A percentile compares a stretch with the other conserved stretches of the same genome.
phyloP scores from a whole-genome alignment of 1,140 invertebrate genomes.

The Drosophila orena region DNA sequence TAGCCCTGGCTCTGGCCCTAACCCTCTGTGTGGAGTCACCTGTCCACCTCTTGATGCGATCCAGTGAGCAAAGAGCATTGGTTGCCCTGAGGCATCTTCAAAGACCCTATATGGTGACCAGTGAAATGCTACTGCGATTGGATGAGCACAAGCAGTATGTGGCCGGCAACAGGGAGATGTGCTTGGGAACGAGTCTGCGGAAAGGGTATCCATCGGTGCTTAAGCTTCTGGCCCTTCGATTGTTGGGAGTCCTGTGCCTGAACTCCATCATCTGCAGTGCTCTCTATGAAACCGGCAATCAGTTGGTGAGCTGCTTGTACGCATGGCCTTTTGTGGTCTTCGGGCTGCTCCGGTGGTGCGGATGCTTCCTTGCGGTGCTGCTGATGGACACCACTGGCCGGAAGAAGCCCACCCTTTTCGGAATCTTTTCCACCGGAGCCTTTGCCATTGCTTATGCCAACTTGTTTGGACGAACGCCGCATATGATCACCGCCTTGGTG shows the following conservation, averaged over 20 bases:
- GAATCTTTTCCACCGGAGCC: conserved; percentile 52
- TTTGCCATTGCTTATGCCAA: conserved; percentile 63
- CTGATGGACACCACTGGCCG: conserved; percentile 66
- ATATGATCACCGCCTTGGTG: conserved; percentile 50
- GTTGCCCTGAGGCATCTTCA: conserved; percentile 64
- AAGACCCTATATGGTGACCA: conserved; percentile 66
- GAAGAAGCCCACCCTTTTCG: conserved; percentile 63
- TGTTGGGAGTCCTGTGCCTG: conserved; percentile 50
- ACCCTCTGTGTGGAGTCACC: conserved; percentile 70
- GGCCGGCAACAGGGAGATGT: conserved; percentile 42
- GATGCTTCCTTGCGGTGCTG: conserved; percentile 50
- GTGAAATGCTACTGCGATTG: conserved; percentile 69
- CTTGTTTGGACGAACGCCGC: conserved; percentile 27
- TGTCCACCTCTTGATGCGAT: conserved; percentile 54
- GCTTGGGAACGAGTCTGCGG: conserved; percentile 19
- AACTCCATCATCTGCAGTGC: conserved; percentile 54
- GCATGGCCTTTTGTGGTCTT: conserved; percentile 68
- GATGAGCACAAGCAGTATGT: conserved; percentile 77
- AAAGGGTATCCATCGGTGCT: conserved; percentile 49
- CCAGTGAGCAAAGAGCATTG: conserved; percentile 61
- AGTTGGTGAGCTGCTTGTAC: conserved; percentile 35
- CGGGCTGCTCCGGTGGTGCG: conserved; percentile 52
- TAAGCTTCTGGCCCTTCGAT: conserved; percentile 56
- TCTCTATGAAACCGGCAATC: conserved; percentile 27
- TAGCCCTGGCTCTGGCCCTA: conserved; percentile 43